These are phyloP conservation scores for Ceriagrion tenellum DNA, from an alignment of 2,888 invertebrate species.

Conservation along the genomic window DNA sequence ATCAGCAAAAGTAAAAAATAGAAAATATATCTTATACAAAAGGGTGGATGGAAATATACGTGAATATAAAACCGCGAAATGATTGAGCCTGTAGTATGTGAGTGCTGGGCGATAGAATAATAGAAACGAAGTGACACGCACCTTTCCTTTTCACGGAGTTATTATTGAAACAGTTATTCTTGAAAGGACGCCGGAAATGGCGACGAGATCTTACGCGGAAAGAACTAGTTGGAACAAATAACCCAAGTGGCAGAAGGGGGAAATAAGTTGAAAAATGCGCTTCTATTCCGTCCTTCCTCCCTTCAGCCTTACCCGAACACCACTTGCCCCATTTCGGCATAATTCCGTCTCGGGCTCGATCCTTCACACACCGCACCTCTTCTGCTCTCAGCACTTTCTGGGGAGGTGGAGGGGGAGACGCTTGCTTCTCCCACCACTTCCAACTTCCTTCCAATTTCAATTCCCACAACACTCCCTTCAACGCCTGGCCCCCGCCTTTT, in stretches of 20 bases:
- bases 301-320: not conserved
- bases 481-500: not conserved
- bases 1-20: too few species aligned
- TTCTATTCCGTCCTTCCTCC: not conserved
- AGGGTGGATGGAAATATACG: too few species aligned
- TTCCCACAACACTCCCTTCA: not conserved
- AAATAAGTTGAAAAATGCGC: not conserved
- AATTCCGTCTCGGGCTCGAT: not conserved
- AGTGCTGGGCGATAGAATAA: not conserved
- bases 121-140: not conserved
- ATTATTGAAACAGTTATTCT: too few species aligned
- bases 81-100: too few species aligned
- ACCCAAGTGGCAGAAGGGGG: not conserved
- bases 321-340: conserved; percentile 7
- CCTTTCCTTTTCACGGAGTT: not conserved
- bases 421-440: not conserved
- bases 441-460: not conserved
- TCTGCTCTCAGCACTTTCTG: too few species aligned
- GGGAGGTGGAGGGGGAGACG: not conserved
- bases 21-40: too few species aligned
- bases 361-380: not conserved
- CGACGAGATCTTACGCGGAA: not conserved
- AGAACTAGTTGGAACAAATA: not conserved
- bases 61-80: too few species aligned
- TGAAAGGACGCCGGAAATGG: not conserved